These are phyloP conservation scores for Mormyrops boulengeri DNA, from an alignment of 2,797 vertebrate genomes.

Conservation along the genomic window DNA sequence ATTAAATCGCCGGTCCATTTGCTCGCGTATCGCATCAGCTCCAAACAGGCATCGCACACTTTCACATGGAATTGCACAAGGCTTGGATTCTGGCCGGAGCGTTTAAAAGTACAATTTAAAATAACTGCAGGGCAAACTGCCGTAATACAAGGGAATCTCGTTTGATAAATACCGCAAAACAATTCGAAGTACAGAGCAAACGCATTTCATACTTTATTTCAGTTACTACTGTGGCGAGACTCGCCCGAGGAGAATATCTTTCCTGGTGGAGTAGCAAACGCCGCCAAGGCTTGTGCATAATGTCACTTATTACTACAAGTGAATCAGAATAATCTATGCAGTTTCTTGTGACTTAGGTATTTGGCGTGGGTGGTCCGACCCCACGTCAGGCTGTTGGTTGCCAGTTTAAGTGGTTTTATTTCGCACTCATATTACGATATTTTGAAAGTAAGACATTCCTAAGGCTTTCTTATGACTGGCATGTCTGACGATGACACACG, in stretches of 20 bases:
- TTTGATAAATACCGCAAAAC: neutral
- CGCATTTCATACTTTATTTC: neutral
- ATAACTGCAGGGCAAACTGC: neutral
- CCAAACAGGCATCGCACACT: neutral
- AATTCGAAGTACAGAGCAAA: neutral
- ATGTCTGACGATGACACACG: neutral
- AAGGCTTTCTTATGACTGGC: neutral
- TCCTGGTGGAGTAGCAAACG: neutral
- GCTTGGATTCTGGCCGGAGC: neutral
- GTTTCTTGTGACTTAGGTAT: neutral
- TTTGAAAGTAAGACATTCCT: neutral
- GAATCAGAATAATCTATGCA: neutral
- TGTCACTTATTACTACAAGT: neutral
- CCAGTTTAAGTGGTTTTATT: neutral
- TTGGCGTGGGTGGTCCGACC: conserved; percentile 4
- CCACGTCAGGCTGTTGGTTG: neutral
- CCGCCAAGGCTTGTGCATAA: neutral
- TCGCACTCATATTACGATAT: neutral
- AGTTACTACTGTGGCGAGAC: neutral
- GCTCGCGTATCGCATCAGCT: neutral
- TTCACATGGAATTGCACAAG: neutral
- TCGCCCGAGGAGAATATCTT: neutral
- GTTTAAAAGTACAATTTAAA: neutral
- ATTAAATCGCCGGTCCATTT: neutral
- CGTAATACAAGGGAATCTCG: neutral